Evolutionary conservation across 2,113 vertebrate genomes (phyloP).

Genomic region (Psephotus haematonotus): DNA sequence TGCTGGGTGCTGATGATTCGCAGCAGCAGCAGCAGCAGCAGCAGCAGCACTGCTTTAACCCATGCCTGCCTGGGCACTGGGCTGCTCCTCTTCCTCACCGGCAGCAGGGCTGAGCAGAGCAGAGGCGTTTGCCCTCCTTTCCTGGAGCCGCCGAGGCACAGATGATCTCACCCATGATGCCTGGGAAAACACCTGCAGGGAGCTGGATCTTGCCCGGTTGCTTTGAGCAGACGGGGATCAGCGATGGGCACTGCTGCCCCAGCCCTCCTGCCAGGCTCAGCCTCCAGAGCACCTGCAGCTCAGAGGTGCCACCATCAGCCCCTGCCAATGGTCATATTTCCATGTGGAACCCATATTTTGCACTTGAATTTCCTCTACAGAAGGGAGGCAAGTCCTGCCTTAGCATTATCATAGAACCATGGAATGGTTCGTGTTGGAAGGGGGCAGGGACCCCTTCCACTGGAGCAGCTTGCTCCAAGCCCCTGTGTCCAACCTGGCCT

Average conservation of each 20-base stretch:
- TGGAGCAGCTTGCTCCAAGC: background rate
- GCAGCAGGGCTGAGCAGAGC: too few species aligned
- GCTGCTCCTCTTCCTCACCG: background rate
- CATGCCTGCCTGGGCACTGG: accelerated
- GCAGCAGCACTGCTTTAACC: background rate
- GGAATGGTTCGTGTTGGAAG: background rate
- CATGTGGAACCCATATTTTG: background rate
- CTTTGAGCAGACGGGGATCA: background rate
- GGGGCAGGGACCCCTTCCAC: background rate
- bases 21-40: background rate
- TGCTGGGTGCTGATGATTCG: accelerated
- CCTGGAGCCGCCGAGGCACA: background rate
- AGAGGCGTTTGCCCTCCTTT: background rate
- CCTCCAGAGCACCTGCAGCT: background rate
- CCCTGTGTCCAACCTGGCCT: too few species aligned
- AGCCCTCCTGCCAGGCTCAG: background rate
- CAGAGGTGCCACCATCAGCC: background rate
- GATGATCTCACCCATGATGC: background rate
- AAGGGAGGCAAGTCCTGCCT: background rate
- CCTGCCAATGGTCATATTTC: accelerated
- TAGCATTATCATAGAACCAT: background rate
- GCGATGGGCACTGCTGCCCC: background rate
- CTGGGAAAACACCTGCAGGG: background rate
- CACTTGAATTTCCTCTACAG: background rate
- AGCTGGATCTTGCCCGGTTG: background rate